Evolutionary conservation across 2,113 vertebrate species (phyloP), one percentile per base, ranked within the genome.

Genomic region (Ceyx margarethae): DNA sequence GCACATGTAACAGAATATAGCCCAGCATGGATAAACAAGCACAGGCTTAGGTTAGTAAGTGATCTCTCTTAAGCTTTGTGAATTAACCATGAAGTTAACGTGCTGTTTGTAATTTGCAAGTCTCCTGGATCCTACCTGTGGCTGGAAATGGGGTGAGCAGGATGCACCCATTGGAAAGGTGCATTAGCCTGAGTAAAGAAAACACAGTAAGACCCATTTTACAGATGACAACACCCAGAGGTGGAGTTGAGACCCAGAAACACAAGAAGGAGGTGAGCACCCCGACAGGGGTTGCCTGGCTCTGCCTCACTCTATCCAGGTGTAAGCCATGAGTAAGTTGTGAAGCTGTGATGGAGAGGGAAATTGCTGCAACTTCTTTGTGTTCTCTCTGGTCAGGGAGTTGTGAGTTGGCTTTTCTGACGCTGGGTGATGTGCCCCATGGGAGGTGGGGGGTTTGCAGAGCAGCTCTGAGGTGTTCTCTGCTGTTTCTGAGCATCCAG

Each of bases 31-130:
- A 72, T 87, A 95, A 94, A 71, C 64, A 80, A 85, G 61, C 45
- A 50, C 74, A 67, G 68, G 65, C 58, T 84, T 91, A 76, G 79
- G 89, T 90, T 95, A 83, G 91, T 67, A 92, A 94, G 65, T 78
- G 57, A 60, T 68, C 6, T 83, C 37, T 85, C 72, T 74, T 67
- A 90, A 83, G 65, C 58, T 91, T 94, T 75, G 37, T 60, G 48
- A 89, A 74, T 89, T 87, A 89, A 85, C 65, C 56, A 12, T 77
- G 75, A 80, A 69, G 65, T 0, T 0, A 17, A 37, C 9, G 2
- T 65, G 42, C 51, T 81, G 17, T 67, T 85, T 85, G 21, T 31
- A 81, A 46, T 80, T 81, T 83, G 29, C 57, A 89, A 14, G 78
- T 85, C 68, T 93, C 33, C 40, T 87, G 31, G 69, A 48, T 86